Percentiles rank a stretch among this genome's conserved stretches.
Conservation (phyloP, 1,140 invertebrate genomes). For the Araneus ventricosus region DNA sequence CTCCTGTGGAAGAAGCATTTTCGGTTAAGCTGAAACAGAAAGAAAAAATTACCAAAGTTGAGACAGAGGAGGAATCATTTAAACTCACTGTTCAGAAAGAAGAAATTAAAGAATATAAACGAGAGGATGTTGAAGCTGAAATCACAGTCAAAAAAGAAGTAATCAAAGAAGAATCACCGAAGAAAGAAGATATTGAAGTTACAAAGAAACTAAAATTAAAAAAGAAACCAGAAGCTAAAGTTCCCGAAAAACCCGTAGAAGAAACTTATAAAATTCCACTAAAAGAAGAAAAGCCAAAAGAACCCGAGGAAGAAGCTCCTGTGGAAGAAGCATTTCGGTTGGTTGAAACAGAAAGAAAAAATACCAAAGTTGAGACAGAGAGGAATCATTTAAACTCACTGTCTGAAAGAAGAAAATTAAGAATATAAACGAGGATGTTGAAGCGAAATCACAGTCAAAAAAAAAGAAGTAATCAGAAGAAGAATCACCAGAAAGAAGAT, state of each 20-base stretch:
- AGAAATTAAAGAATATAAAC: conserved; percentile 81
- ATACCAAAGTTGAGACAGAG: conserved; percentile 77
- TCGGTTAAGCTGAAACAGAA: conserved; percentile 78
- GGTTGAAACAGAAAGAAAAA: conserved; percentile 77
- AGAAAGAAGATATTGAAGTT: conserved; percentile 81
- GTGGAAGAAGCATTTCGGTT: conserved; percentile 77
- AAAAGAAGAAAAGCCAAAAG: conserved; percentile 80
- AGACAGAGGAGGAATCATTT: conserved; percentile 46
- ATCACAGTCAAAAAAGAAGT: conserved; percentile 84
- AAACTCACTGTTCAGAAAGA: conserved; percentile 39
- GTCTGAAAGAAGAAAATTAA: conserved; percentile 78
- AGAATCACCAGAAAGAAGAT: conserved; percentile 83
- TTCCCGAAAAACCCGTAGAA: conserved; percentile 73
- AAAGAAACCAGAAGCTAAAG: conserved; percentile 72
- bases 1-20: conserved; percentile 76
- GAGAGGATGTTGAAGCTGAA: conserved; percentile 83
- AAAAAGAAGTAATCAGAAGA: conserved; percentile 83
- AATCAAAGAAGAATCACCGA: conserved; percentile 84
- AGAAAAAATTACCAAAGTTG: conserved; percentile 78
- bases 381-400: conserved; percentile 48
- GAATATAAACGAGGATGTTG: conserved; percentile 80
- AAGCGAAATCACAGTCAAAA: conserved; percentile 87
- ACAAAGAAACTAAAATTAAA: conserved; percentile 71
- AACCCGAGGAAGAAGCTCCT: conserved; percentile 75
- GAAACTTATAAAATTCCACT: conserved; percentile 78